Evolutionary conservation across 2,888 invertebrate genomes (phyloP).

Genomic region (Rugalucina vietnamica): DNA sequence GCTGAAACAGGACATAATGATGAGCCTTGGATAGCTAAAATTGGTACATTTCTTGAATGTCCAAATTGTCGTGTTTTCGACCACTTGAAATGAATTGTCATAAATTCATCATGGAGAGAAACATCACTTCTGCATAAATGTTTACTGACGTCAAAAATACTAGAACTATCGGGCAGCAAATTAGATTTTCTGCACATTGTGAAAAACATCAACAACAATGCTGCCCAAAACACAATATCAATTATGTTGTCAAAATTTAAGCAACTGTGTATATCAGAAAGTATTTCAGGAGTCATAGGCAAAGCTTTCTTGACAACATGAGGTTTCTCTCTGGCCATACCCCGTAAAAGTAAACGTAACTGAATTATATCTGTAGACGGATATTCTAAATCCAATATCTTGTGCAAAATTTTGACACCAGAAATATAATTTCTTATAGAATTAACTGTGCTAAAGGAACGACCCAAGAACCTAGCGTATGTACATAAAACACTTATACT

Average conservation of each 20-base stretch:
- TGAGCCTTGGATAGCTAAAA: no score
- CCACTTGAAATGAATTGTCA: no score
- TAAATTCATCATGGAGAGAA: no score
- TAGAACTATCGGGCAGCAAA: not conserved
- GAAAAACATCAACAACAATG: not conserved
- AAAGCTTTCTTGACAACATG: not conserved
- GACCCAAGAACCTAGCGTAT: not conserved
- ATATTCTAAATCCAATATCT: no score
- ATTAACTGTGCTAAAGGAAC: not conserved
- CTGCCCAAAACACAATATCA: not conserved
- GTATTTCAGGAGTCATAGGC: not conserved
- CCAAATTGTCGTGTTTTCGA: no score
- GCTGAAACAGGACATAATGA: no score
- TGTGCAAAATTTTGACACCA: no score
- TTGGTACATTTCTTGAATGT: no score
- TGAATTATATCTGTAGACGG: not conserved
- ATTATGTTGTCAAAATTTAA: not conserved
- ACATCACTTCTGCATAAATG: no score
- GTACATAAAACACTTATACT: not conserved
- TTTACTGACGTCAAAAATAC: not conserved
- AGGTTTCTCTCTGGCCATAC: not conserved
- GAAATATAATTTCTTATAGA: not conserved
- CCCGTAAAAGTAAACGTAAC: not conserved
- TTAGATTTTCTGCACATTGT: not conserved
- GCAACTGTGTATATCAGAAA: not conserved